Percentiles rank a stretch among this genome's conserved stretches.
Evolutionary conservation across 2,797 vertebrate species (phyloP).

Genomic region (Mormyrops boulengeri): DNA sequence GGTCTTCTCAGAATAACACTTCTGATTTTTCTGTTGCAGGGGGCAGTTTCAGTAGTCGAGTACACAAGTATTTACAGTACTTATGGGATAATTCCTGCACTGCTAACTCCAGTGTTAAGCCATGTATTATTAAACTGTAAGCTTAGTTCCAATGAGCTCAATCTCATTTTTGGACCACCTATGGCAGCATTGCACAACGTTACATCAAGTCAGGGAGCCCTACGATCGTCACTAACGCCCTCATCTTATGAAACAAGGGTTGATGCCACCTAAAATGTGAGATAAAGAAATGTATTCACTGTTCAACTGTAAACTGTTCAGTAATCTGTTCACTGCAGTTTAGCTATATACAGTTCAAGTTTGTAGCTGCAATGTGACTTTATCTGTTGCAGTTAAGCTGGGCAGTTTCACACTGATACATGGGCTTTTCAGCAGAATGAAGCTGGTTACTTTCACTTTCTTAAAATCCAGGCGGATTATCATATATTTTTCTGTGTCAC

Average conservation of each 20-base stretch:
- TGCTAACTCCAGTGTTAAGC: background rate
- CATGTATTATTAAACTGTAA: background rate
- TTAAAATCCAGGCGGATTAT: background rate
- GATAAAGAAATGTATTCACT: background rate
- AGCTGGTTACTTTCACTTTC: background rate
- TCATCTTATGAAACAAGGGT: background rate
- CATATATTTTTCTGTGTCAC: background rate
- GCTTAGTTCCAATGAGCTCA: background rate
- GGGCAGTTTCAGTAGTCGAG: background rate
- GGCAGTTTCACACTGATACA: background rate
- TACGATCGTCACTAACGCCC: background rate
- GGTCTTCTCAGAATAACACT: background rate
- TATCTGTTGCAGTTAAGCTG: background rate
- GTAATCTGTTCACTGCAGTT: background rate
- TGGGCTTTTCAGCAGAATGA: background rate
- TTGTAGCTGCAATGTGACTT: background rate
- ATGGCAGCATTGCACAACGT: background rate
- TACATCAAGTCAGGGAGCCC: background rate
- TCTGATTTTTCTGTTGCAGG: background rate
- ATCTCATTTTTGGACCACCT: background rate
- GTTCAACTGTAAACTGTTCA: background rate
- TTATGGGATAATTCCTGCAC: background rate
- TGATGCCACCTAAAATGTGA: background rate
- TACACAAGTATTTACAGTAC: background rate
- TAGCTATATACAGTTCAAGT: background rate